Evolutionary conservation across 2,113 vertebrate species (phyloP), one percentile per base, ranked within the genome.

Genomic region (Vulpes lagopus): DNA sequence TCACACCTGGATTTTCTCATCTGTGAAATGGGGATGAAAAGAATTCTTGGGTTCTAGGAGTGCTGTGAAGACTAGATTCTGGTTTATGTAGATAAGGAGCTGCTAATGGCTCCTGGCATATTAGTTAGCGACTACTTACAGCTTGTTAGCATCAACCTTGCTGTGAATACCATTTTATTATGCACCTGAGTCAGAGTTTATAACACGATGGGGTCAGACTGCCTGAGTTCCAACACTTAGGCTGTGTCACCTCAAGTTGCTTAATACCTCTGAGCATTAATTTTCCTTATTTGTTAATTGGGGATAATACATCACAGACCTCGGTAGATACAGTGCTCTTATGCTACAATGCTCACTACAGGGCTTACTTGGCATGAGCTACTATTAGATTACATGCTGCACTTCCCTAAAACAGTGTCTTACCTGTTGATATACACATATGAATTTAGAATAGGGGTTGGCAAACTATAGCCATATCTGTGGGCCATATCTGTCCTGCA

Each of bases 381-480:
- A 4, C 62, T 60, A 0, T 67, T 27, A 30, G 74, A 55, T 67
- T 19, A 32, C 81, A 57, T 51, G 8, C 11, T 15, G 8, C 8
- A 4, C 38, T 67, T 88, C 35, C 71, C 49, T 19, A 6, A 38
- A 30, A 23, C 35, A 53, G 11, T 16, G 0, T 38, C 11, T 1
- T 88, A 9, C 8, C 14, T 49, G 5, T 65, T 20, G 14, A 30
- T 43, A 22, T 0, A 20, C 2, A 30, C 0, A 0, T 4, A 20
- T 55, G n/a, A 43, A 17, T 86, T 71, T n/a, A 84, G 65, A 90
- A n/a, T 60, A 38, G 35, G 9, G 15, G 23, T 83, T 83, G 62
- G 67, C 30, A 81, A 35, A 57, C 53, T 25, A 2, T 12, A 38
- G 65, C 73, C 43, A 10, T 51, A 78, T 78, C 35, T 65, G 6